Base-by-base conservation (phyloP, 1,140 invertebrate genomes). In the Cyclargus thomasi region DNA sequence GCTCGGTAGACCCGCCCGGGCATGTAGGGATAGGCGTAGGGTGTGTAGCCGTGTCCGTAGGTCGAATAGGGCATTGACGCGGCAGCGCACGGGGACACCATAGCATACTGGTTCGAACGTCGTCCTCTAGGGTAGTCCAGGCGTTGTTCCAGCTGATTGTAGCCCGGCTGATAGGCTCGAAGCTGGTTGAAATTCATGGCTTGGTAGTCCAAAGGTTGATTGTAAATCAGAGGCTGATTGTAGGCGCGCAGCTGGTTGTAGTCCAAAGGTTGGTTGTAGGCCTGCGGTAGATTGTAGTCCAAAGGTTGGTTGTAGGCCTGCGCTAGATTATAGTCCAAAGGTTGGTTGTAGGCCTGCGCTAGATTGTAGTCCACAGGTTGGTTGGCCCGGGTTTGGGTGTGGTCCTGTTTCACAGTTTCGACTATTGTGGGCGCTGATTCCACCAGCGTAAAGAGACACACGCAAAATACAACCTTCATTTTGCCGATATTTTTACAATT, bases 381-480 rank as follows among this genome's bases (percentile, higher is more conserved):
- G 14, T 47, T 47, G 39, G 39, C 10, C 14, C 10, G 11, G 1
- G 39, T 2, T 47, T 47, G 39, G 39, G 2, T 47, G 39, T 47
- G 14, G 11, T 47, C 39, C 39, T 11, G 39, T 47, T 47, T 36
- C 3, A 16, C 55, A 53, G 21, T 65, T 65, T 74, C 72, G 0
- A 36, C 63, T 2, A 68, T 67, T 3, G 80, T 73, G 23, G 78
- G 78, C 11, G 75, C 72, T 21, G 67, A 72, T 0, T 69, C 55
- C 17, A 72, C 74, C 14, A 66, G 70, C 11, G 64, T 71, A 29
- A 78, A 70, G 5, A 77, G 57, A 63, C 65, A 74, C 59, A 67
- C 65, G n/a, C 74, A 72, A 72, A 78, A 57, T 59, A 70, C 75
- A 70, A 73, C 67, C 77, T 78, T 77, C 78, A 84, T 86, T 70